phyloP scores from a whole-genome alignment of 2,888 invertebrate genomes.

The Amphimallon solstitiale region DNA sequence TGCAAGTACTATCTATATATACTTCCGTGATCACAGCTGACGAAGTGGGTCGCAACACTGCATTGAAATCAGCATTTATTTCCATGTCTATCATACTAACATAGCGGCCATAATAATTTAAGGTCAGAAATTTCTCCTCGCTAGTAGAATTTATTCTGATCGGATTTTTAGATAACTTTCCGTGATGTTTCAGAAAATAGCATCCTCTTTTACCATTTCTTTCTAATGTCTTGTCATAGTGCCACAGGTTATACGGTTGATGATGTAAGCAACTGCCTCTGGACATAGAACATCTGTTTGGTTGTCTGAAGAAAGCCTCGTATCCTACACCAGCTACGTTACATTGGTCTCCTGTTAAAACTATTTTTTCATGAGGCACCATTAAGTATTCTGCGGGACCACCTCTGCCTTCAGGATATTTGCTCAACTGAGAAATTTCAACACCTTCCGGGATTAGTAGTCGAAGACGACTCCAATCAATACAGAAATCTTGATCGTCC shows the following conservation, averaged over 20 bases:
- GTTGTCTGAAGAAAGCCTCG: conserved; percentile 64
- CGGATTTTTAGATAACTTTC: conserved; percentile 61
- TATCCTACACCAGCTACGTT: conserved; percentile 66
- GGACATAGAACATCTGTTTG: conserved; percentile 60
- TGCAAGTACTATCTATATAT: conserved; percentile 68
- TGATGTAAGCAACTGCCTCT: conserved; percentile 64
- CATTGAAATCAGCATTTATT: conserved; percentile 60
- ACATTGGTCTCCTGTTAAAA: conserved; percentile 63
- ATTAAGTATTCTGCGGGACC: conserved; percentile 64
- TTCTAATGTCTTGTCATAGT: conserved; percentile 62
- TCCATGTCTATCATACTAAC: conserved; percentile 68
- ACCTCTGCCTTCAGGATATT: conserved; percentile 56
- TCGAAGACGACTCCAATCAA: conserved; percentile 56
- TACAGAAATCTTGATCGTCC: conserved; percentile 46
- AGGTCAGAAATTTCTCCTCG: conserved; percentile 61
- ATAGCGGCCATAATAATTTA: conserved; percentile 65
- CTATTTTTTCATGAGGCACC: conserved; percentile 59
- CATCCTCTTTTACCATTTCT: conserved; percentile 59
- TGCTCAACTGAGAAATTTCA: conserved; percentile 42
- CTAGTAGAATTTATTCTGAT: conserved; percentile 57
- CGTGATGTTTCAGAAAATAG: conserved; percentile 66
- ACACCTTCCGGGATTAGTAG: conserved; percentile 60
- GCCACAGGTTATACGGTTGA: conserved; percentile 66
- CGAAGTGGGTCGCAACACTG: conserved; percentile 59
- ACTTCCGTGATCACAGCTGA: conserved; percentile 70